Base-by-base conservation (phyloP, 2,888 invertebrate genomes). In the Athalia circularis region DNA sequence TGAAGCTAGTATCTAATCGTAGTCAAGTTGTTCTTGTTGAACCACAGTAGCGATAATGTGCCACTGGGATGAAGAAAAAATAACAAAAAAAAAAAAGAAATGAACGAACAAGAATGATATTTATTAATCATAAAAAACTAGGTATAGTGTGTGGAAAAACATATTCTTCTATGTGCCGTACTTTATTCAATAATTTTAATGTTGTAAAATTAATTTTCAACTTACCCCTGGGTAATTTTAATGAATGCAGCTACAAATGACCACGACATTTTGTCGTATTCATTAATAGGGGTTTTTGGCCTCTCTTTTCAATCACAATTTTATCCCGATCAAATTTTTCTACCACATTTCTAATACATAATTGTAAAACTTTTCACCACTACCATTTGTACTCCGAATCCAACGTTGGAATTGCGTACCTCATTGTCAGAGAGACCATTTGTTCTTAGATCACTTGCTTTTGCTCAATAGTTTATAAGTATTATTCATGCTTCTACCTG, bases 81-180 rank as follows among this genome's bases (percentile, higher is more conserved):
- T 6, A n/a, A n/a, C 5, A 7, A 6, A 52, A 52, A 54, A 6
- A 54, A 9, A n/a, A 4, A 54, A 54, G n/a, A 52, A 52, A 54
- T 4, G 11, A n/a, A 6, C 7, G 7, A 54, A 29, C 29, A 48
- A 11, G 47, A 65, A 48, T n/a, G 11, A 15, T 7, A 65, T 47
- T 13, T n/a, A 13, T 65, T 62, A 3, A 62, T 65, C 29, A 9
- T 68, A 15, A 15, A 81, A 77, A 77, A 72, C 79, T 74, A 79
- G 77, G 79, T 29, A 29, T 29, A 29, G 29, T 29, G 29, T 29
- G 29, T 29, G 77, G 8, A 47, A 61, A 79, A 67, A 77, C 79
- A 87, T 88, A 88, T 88, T 89, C 87, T 88, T 88, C 86, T 86
- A 88, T 86, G 87, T 87, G 87, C 87, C 87, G 88, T 88, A 86